These are phyloP conservation scores for Spatulosminthurus flaviceps DNA, from an alignment of 2,888 invertebrate genomes.

Conservation along the genomic window DNA sequence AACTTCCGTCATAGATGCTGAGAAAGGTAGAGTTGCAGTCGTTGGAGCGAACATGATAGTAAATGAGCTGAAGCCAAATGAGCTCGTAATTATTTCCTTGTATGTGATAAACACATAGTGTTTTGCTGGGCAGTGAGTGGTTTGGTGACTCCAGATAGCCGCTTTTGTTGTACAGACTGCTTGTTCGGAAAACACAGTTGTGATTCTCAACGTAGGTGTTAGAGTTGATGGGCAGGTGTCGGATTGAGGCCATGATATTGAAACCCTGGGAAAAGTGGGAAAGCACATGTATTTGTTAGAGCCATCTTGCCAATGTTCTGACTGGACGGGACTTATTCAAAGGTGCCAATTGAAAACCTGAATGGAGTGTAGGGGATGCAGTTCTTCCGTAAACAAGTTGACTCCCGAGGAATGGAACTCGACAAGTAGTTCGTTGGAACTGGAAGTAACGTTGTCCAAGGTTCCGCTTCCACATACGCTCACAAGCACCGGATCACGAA, in stretches of 20 bases:
- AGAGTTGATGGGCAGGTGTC: slow-evolving; percentile 57
- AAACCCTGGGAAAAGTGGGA: slow-evolving; percentile 59
- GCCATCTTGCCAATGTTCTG: no score
- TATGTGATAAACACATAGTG: slow-evolving; percentile 63
- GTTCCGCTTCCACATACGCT: slow-evolving; percentile 81
- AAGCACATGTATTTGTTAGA: no score
- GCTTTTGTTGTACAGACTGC: slow-evolving; percentile 64
- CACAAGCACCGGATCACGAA: slow-evolving; percentile 73
- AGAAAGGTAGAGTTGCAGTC: slow-evolving; percentile 62
- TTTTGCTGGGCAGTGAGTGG: slow-evolving; percentile 65
- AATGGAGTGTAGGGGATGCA: slow-evolving; percentile 50
- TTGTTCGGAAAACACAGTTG: slow-evolving; percentile 64
- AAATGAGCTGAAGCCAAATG: slow-evolving; percentile 44
- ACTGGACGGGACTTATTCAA: no score
- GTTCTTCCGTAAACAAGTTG: slow-evolving; percentile 54
- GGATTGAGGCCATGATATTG: slow-evolving; percentile 59
- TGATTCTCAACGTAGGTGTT: slow-evolving; percentile 62
- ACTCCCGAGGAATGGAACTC: slow-evolving; percentile 60
- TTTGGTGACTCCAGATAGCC: slow-evolving; percentile 64
- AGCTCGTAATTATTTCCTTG: slow-evolving; percentile 42
- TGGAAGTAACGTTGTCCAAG: slow-evolving; percentile 50
- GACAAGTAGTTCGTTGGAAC: slow-evolving; percentile 59
- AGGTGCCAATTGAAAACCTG: slow-evolving; percentile 47
- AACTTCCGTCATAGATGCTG: slow-evolving; percentile 53
- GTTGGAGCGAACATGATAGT: slow-evolving; percentile 36